Evolutionary conservation across 2,113 vertebrate species (phyloP).

Genomic region (Chrysemys picta): DNA sequence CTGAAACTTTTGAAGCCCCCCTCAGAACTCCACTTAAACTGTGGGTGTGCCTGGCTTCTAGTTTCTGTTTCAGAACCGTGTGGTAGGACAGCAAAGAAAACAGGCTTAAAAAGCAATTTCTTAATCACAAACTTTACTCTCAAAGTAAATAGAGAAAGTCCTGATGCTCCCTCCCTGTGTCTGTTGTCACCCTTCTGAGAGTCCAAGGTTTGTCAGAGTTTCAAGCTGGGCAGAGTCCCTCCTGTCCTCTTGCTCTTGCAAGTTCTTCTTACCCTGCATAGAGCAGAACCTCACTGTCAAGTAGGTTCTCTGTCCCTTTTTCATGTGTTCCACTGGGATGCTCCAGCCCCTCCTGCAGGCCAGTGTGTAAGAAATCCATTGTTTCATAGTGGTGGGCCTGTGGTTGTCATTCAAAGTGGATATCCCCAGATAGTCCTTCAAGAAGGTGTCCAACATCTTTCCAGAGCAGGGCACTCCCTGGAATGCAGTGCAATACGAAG

Average conservation of each 20-base stretch:
- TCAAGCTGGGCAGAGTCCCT: not conserved
- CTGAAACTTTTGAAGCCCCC: not conserved
- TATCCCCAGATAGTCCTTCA: not conserved
- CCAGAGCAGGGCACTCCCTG: not conserved
- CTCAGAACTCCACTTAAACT: not conserved
- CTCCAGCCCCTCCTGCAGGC: not conserved
- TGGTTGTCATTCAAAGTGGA: not conserved
- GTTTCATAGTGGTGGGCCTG: not conserved
- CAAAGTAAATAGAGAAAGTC: not conserved
- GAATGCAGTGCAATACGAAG: not conserved
- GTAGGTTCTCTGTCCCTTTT: not conserved
- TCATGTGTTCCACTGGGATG: not conserved
- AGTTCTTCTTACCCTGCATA: not conserved
- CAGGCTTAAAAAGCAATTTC: not conserved
- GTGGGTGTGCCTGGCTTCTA: not conserved
- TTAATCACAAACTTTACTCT: not conserved
- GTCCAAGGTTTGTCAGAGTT: not conserved
- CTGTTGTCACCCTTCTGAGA: not conserved
- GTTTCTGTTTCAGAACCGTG: not conserved
- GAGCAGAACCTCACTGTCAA: not conserved
- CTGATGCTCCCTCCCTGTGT: not conserved
- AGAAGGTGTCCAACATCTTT: fast-evolving
- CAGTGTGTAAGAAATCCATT: not conserved
- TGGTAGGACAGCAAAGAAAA: not conserved
- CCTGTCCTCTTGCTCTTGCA: not conserved